Percentiles rank a stretch among this genome's conserved stretches.
Evolutionary conservation across 2,797 vertebrate species (phyloP).

Genomic region (Falco rusticolus): DNA sequence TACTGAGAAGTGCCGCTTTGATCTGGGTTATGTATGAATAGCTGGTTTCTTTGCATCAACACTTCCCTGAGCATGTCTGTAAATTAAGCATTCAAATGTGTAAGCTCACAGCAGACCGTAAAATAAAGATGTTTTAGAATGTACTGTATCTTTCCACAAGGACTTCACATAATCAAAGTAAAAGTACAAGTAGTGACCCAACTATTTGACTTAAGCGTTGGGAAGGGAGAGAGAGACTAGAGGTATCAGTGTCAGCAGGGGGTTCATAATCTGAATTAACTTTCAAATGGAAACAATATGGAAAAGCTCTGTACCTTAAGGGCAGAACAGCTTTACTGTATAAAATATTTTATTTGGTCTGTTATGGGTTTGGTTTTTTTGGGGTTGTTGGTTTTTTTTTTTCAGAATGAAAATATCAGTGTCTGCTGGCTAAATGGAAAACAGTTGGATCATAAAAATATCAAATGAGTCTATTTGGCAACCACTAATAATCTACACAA

Average conservation of each 20-base stretch:
- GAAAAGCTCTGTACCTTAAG: constrained; percentile 51
- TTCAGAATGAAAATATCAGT: constrained; percentile 47
- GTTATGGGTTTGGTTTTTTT: neutral
- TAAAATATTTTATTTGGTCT: constrained; percentile 57
- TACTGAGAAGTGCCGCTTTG: neutral
- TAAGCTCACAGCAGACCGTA: constrained; percentile 8
- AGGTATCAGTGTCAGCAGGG: constrained; percentile 27
- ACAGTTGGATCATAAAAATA: constrained; percentile 70
- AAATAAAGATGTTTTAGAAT: constrained; percentile 43
- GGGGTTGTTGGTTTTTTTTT: neutral
- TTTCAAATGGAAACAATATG: constrained; percentile 44
- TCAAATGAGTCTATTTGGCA: constrained; percentile 57
- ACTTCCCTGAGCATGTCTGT: neutral
- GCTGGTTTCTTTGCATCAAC: neutral
- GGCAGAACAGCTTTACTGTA: constrained; percentile 54
- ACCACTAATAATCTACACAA: constrained; percentile 42
- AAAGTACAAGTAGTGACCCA: constrained; percentile 20
- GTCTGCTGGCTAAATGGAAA: constrained; percentile 68
- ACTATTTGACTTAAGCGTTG: constrained; percentile 22
- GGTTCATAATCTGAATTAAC: constrained; percentile 48
- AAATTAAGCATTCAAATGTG: constrained; percentile 42
- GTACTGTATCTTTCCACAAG: neutral
- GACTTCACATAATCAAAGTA: constrained; percentile 25
- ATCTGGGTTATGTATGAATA: neutral
- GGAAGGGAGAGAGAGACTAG: neutral